Base-by-base conservation (phyloP, 2,113 vertebrate species). In the Apodemus speciosus region DNA sequence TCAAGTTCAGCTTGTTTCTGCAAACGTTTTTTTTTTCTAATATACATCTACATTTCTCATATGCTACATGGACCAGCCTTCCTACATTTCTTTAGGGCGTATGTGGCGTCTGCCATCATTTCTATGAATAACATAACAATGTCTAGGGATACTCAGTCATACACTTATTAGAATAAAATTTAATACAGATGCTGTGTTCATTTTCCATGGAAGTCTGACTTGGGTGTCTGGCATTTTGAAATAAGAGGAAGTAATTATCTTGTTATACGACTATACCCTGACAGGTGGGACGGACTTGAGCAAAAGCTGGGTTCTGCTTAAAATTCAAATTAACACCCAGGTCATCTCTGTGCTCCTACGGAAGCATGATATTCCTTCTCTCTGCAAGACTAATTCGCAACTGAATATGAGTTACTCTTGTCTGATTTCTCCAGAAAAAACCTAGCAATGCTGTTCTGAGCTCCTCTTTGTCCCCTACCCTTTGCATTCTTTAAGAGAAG, bases 151-250 rank as follows among this genome's bases (percentile, higher is more conserved):
- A 0, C 6, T 25, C 3, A 2, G 0, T 0, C 32, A 38, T 73
- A 83, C 4, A 4, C 60, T 90, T 64, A 73, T 88, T 94, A 93
- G 76, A 97, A 93, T 94, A 80, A 73, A 73, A 94, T 68, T 69
- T 89, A 91, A 60, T 85, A 8, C 35, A 64, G 35, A 35, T 77
- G 66, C 88, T 90, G 86, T 95, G 90, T 79, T 96, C 86, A 43
- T 92, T 94, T 96, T 69, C 56, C 30, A 9, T 18, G 14, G 88
- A 79, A 91, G 85, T 91, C 91, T 92, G 79, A 15, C 94, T 60
- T 68, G 32, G 53, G 88, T 91, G 72, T 84, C 94, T 86, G 94
- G 95, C 88, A 95, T 96, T 97, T 94, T 95, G 94, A 95, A 95
- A 95, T 91, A 11, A 9, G 73, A n/a, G 93, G 73, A 96, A 94